These are phyloP conservation scores for Apostichopus japonicus DNA, from an alignment of 35 echinoderm and acorn worm species.

Conservation along the genomic window DNA sequence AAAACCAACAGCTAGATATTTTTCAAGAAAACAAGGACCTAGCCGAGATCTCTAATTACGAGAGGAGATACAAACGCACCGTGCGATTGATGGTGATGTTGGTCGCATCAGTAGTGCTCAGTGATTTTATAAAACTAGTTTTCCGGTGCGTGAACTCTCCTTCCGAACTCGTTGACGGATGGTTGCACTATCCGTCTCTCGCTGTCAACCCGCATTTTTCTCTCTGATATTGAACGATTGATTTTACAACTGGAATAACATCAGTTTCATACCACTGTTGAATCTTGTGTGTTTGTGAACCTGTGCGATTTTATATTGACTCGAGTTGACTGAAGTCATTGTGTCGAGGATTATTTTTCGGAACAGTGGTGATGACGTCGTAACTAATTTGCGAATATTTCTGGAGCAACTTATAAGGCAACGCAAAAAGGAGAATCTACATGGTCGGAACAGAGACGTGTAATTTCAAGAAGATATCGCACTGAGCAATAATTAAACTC, in stretches of 20 bases:
- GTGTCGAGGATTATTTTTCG: no score
- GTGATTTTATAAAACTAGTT: background rate
- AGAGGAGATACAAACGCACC: background rate
- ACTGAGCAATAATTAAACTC: no score
- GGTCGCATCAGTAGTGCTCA: background rate
- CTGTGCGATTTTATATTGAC: no score
- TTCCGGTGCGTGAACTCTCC: background rate
- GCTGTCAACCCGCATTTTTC: background rate
- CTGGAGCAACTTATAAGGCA: no score
- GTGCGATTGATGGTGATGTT: background rate
- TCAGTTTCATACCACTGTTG: no score
- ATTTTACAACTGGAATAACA: background rate
- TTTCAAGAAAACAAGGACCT: conserved; percentile 4
- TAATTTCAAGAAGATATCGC: no score
- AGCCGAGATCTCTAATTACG: background rate
- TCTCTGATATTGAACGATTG: background rate
- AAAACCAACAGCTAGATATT: background rate
- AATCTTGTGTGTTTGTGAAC: no score
- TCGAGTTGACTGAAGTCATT: no score
- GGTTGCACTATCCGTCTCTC: background rate
- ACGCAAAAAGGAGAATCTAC: no score
- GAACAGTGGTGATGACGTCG: no score
- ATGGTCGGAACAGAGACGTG: no score
- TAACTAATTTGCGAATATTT: no score
- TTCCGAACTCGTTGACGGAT: background rate